Percentiles rank a stretch among this genome's conserved stretches.
These are phyloP conservation scores for Excalfactoria chinensis DNA, from an alignment of 2,113 vertebrate species.

Conservation along the genomic window DNA sequence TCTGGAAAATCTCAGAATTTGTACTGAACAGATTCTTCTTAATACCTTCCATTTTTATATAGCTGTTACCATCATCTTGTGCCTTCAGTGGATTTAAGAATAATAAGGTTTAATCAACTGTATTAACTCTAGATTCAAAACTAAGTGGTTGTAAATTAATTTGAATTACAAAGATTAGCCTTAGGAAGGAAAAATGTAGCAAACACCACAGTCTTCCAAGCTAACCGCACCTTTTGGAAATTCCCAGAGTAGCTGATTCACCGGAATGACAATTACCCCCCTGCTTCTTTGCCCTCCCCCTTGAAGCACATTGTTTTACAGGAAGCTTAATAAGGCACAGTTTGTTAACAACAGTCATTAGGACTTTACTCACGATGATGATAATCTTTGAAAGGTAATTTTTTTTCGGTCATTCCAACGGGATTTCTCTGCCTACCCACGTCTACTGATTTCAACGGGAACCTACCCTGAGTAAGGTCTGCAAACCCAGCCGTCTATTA, in stretches of 20 bases:
- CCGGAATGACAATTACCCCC: conserved; percentile 38
- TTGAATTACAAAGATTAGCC: conserved; percentile 49
- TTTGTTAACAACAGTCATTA: conserved; percentile 60
- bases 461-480: not conserved
- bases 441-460: not conserved
- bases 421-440: conserved; percentile 46
- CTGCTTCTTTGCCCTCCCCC: not conserved
- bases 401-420: not conserved
- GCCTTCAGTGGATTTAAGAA: conserved; percentile 19
- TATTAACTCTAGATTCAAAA: conserved; percentile 39
- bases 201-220: not conserved
- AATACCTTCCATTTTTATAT: conserved; percentile 22
- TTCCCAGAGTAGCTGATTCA: conserved; percentile 72
- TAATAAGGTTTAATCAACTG: conserved; percentile 34
- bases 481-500: not conserved
- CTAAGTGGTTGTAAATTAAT: conserved; percentile 57
- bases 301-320: conserved; percentile 52
- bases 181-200: conserved; percentile 63
- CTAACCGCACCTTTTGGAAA: conserved; percentile 69
- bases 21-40: not conserved
- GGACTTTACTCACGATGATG: conserved; percentile 17
- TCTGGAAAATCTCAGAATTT: conserved; percentile 12
- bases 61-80: not conserved
- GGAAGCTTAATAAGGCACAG: conserved; percentile 56
- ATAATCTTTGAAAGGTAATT: conserved; percentile 10